A percentile compares a stretch with the other conserved stretches of the same genome.
These are phyloP conservation scores for Leptobrachium leishanense DNA, from an alignment of 2,113 vertebrate genomes.

Conservation along the genomic window DNA sequence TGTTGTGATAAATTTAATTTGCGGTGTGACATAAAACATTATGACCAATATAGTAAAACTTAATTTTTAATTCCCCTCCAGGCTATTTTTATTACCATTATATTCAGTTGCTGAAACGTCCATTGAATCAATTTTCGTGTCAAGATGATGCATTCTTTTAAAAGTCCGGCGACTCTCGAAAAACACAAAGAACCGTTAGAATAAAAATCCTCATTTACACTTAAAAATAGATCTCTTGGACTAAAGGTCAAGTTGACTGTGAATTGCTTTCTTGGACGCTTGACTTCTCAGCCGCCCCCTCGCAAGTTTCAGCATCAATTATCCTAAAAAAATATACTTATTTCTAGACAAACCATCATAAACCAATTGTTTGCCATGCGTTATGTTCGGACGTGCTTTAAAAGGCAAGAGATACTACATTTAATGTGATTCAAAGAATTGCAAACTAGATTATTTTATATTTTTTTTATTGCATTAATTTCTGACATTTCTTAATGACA, in stretches of 20 bases:
- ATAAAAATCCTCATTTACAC: background rate
- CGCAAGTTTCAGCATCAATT: background rate
- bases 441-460: too few species aligned
- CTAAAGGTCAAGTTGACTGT: background rate
- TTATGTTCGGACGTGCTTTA: too few species aligned
- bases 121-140: background rate
- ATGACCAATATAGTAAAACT: background rate
- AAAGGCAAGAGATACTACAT: too few species aligned
- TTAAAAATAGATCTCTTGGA: background rate
- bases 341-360: too few species aligned
- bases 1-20: background rate
- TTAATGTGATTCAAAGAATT: too few species aligned
- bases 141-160: background rate
- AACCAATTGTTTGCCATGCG: too few species aligned
- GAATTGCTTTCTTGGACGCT: background rate
- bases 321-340: too few species aligned
- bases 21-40: background rate
- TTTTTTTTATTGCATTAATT: too few species aligned
- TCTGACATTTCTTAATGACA: too few species aligned
- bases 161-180: background rate
- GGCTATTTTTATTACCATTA: background rate
- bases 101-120: background rate
- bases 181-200: background rate
- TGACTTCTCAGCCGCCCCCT: background rate
- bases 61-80: background rate